Evolutionary conservation across 2,888 invertebrate species (phyloP).

Genomic region (Cosmopolites sordidus): DNA sequence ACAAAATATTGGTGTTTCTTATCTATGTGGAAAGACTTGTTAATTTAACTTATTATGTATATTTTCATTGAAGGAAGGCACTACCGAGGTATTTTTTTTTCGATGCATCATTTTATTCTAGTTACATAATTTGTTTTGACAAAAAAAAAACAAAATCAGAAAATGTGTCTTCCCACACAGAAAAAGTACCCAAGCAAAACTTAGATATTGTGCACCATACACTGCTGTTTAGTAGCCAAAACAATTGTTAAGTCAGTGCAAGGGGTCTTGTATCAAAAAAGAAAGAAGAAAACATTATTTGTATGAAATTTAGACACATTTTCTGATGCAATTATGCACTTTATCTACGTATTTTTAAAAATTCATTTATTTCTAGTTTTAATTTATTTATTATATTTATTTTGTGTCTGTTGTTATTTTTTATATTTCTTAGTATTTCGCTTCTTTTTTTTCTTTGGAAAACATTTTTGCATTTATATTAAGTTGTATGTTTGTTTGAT

Average conservation of each 20-base stretch:
- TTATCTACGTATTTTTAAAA: constrained; percentile 25
- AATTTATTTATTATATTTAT: constrained; percentile 28
- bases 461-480: constrained; percentile 18
- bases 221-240: constrained; percentile 46
- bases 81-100: constrained; percentile 22
- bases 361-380: constrained; percentile 20
- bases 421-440: constrained; percentile 23
- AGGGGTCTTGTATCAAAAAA: constrained; percentile 41
- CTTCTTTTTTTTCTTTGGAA: constrained; percentile 17
- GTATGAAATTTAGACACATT: constrained; percentile 60
- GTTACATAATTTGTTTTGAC: not conserved
- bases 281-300: constrained; percentile 21
- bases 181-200: constrained; percentile 51
- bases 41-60: constrained; percentile 40
- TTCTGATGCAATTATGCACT: constrained; percentile 55
- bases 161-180: constrained; percentile 80
- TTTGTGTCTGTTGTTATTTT: constrained; percentile 27
- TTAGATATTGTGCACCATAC: constrained; percentile 59
- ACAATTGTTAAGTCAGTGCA: constrained; percentile 47
- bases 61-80: constrained; percentile 24
- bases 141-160: constrained; percentile 64
- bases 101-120: constrained; percentile 3
- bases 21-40: constrained; percentile 77
- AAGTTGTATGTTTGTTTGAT: constrained; percentile 32
- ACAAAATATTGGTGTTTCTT: constrained; percentile 53